Evolutionary conservation across 2,888 invertebrate genomes (phyloP).

Genomic region (Teleiodes luculella): DNA sequence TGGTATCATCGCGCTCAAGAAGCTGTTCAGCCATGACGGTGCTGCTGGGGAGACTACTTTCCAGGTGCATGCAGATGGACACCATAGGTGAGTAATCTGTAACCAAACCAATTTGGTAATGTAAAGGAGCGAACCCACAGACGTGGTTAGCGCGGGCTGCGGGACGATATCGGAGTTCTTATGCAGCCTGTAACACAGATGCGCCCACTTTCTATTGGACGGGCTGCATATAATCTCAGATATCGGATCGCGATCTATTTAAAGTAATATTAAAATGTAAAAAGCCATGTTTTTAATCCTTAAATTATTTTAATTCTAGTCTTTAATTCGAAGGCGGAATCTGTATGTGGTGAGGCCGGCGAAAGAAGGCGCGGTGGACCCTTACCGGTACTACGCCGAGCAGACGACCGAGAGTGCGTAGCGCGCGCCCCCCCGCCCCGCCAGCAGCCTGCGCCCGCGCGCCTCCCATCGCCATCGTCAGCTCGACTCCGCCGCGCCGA

Average conservation of each 20-base stretch:
- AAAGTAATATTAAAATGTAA: too few relatives aligned
- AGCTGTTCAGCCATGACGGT: slow-evolving; percentile 83
- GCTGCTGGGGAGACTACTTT: slow-evolving; percentile 81
- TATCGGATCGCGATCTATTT: too few relatives aligned
- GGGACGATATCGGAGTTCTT: too few relatives aligned
- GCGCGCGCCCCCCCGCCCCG: slow-evolving; percentile 24
- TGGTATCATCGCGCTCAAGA: slow-evolving; percentile 84
- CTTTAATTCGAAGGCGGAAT: slow-evolving; percentile 80
- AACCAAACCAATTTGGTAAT: too few relatives aligned
- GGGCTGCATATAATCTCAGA: too few relatives aligned
- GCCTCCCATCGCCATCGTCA: slow-evolving; percentile 21
- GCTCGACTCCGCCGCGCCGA: slow-evolving; percentile 38
- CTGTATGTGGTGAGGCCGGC: slow-evolving; percentile 81
- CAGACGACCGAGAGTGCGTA: slow-evolving; percentile 55
- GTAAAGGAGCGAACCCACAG: too few relatives aligned
- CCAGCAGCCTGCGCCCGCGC: slow-evolving; percentile 23
- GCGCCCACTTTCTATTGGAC: too few relatives aligned
- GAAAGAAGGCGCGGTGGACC: slow-evolving; percentile 74
- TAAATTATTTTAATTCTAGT: slow-evolving; percentile 71
- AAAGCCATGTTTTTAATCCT: slow-evolving; percentile 35
- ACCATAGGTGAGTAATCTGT: slow-evolving; percentile 72
- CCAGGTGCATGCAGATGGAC: slow-evolving; percentile 84
- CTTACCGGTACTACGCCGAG: slow-evolving; percentile 80
- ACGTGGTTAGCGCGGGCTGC: too few relatives aligned
- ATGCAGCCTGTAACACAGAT: too few relatives aligned